Evolutionary conservation across 2,797 vertebrate genomes (phyloP).

Genomic region (Phrynocephalus forsythii): DNA sequence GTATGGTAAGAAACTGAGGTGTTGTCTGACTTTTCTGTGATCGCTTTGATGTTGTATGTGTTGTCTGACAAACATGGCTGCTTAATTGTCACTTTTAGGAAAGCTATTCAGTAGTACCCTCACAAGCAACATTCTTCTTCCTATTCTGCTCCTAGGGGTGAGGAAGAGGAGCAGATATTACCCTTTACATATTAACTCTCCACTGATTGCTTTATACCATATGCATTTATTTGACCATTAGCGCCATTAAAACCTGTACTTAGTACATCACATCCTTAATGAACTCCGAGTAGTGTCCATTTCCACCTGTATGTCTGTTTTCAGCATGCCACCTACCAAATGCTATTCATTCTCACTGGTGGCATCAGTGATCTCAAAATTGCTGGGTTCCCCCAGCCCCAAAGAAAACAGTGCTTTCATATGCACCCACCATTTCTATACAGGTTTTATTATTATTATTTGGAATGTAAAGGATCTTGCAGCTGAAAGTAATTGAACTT

Average conservation of each 20-base stretch:
- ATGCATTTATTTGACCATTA: constrained; percentile 54
- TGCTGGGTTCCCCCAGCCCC: too few relatives aligned
- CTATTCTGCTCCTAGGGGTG: too few relatives aligned
- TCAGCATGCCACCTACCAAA: too few relatives aligned
- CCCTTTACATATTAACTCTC: neutral
- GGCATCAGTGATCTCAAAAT: too few relatives aligned
- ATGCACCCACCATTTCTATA: too few relatives aligned
- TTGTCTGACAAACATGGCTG: neutral
- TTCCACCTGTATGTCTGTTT: too few relatives aligned
- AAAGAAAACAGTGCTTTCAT: too few relatives aligned
- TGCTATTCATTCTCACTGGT: too few relatives aligned
- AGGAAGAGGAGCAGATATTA: too few relatives aligned
- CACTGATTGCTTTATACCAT: neutral
- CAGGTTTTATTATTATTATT: too few relatives aligned
- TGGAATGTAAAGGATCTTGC: rapidly evolving
- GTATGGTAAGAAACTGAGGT: neutral
- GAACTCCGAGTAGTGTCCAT: neutral
- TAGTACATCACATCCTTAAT: constrained; percentile 31
- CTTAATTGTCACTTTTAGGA: neutral
- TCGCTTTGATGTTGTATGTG: too few relatives aligned
- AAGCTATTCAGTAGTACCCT: too few relatives aligned
- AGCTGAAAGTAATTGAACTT: rapidly evolving
- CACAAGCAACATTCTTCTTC: neutral
- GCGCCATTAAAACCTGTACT: constrained; percentile 53
- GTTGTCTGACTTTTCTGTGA: neutral